Conservation (phyloP, 1,140 invertebrate genomes). For the Luehdorfia chinensis region DNA sequence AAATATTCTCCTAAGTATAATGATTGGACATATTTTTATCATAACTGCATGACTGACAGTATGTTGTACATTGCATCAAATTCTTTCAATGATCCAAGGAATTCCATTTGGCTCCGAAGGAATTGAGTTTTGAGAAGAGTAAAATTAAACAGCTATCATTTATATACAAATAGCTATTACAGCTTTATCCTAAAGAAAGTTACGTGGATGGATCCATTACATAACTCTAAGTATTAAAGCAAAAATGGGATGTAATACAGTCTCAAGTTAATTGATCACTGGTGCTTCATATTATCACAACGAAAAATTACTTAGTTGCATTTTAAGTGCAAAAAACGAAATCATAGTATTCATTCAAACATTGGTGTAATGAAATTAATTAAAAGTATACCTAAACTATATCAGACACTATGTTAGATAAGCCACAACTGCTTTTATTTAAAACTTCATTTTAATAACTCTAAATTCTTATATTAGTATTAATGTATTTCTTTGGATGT, state of each 20-base stretch:
- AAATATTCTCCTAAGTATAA: too few species aligned
- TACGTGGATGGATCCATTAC: slow-evolving; percentile 63
- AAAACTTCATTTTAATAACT: background rate
- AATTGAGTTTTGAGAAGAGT: too few species aligned
- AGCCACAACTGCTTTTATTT: slow-evolving; percentile 2
- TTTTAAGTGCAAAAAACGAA: slow-evolving; percentile 10
- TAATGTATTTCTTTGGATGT: slow-evolving; percentile 58
- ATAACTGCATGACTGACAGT: too few species aligned
- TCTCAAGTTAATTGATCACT: slow-evolving; percentile 50
- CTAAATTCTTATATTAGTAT: slow-evolving; percentile 18
- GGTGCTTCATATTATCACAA: slow-evolving; percentile 49
- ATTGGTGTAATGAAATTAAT: too few species aligned
- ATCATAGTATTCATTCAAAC: too few species aligned
- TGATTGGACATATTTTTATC: too few species aligned
- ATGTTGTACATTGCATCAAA: too few species aligned
- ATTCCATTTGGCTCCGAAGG: too few species aligned
- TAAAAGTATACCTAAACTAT: slow-evolving; percentile 5
- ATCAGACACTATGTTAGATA: slow-evolving; percentile 4
- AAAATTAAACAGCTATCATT: too few species aligned
- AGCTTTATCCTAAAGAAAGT: slow-evolving; percentile 26
- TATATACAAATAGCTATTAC: background rate
- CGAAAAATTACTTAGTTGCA: slow-evolving; percentile 20
- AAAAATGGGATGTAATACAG: slow-evolving; percentile 43
- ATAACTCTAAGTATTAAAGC: slow-evolving; percentile 37
- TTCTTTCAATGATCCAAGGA: too few species aligned